Conservation (phyloP, 2,888 invertebrate genomes). For the Drosophila nr. fundita region DNA sequence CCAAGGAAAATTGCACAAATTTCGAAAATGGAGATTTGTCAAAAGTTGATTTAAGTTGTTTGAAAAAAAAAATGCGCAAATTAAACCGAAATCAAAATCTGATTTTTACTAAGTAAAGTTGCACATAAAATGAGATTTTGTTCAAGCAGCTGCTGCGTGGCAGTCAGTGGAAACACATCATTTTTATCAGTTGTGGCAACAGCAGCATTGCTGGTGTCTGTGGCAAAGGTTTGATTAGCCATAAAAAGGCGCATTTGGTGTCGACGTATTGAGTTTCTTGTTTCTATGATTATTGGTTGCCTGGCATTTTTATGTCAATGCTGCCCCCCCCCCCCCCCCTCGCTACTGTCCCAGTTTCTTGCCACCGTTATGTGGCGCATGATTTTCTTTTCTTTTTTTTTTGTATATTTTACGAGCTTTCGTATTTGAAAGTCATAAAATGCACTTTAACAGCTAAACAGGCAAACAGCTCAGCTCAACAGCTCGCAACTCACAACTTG, state of each 20-base stretch:
- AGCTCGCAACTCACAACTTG: constrained; percentile 32
- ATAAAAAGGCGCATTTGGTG: constrained; percentile 67
- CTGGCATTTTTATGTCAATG: constrained; percentile 60
- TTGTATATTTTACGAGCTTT: constrained; percentile 60
- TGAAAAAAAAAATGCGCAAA: neutral
- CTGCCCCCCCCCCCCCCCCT: neutral
- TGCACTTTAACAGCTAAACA: constrained; percentile 67
- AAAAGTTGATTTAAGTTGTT: neutral
- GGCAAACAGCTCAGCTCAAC: constrained; percentile 51
- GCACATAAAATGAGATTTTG: constrained; percentile 1
- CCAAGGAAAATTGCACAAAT: neutral
- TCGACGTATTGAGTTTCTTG: constrained; percentile 63
- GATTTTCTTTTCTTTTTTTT: neutral
- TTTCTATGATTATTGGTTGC: constrained; percentile 59
- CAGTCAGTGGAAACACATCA: constrained; percentile 23
- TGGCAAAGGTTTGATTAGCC: constrained; percentile 78
- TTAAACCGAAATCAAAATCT: neutral
- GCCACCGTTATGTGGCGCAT: constrained; percentile 44
- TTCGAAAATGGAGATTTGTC: neutral
- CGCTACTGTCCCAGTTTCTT: neutral
- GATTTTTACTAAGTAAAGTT: neutral
- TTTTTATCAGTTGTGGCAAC: constrained; percentile 17
- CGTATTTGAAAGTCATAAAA: constrained; percentile 74
- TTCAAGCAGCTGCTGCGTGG: constrained; percentile 14
- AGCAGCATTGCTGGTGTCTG: constrained; percentile 45